Conservation (phyloP, 2,113 vertebrate species). For the Carollia perspicillata region DNA sequence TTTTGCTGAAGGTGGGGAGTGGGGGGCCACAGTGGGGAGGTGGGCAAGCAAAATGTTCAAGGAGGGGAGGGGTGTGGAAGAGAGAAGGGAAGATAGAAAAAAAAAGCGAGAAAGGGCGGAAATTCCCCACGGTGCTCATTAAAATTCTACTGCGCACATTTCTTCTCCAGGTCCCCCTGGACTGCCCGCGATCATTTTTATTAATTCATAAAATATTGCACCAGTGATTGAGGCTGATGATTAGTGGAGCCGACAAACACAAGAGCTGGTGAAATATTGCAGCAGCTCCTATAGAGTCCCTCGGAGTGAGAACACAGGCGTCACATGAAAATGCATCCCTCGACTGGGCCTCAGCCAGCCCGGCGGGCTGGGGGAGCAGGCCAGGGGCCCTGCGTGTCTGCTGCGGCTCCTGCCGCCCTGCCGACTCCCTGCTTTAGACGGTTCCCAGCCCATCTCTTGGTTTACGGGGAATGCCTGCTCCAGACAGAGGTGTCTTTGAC, state of each 20-base stretch:
- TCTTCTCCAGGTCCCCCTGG: conserved; percentile 73
- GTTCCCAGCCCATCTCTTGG: not conserved
- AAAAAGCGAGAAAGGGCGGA: conserved; percentile 54
- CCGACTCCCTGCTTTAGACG: not conserved
- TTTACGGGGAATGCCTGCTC: not conserved
- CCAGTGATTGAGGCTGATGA: conserved; percentile 82
- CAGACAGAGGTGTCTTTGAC: not conserved
- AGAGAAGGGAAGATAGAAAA: conserved; percentile 45
- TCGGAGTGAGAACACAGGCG: not conserved
- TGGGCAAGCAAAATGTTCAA: not conserved
- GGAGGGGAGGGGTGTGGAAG: not conserved
- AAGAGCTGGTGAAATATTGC: conserved; percentile 84
- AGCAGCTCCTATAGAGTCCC: conserved; percentile 55
- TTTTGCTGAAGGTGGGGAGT: not conserved
- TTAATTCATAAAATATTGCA: conserved; percentile 87
- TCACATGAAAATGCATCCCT: conserved; percentile 84
- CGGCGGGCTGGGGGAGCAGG: not conserved
- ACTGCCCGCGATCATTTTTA: conserved; percentile 83
- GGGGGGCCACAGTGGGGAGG: too few species aligned
- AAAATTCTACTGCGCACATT: conserved; percentile 79
- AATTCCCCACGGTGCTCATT: conserved; percentile 88
- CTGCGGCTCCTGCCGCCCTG: not conserved
- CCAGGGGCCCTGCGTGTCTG: not conserved
- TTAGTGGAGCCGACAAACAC: conserved; percentile 83
- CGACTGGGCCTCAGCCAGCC: not conserved